Evolutionary conservation across 2,113 vertebrate genomes (phyloP).

Genomic region (Aplodontia rufa): DNA sequence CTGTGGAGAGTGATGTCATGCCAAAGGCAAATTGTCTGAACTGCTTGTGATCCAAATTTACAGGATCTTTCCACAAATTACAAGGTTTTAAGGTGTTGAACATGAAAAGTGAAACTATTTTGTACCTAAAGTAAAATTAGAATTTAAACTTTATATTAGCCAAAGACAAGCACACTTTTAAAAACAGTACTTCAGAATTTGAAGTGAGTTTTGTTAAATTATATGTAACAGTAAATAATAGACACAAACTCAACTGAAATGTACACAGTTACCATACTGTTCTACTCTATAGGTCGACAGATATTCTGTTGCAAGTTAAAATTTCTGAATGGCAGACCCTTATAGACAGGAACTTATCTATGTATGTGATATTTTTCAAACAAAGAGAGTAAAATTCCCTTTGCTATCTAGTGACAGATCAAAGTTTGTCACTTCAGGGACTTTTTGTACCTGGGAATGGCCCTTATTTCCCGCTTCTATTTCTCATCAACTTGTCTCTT

Average conservation of each 20-base stretch:
- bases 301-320: background rate
- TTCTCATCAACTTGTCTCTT: background rate
- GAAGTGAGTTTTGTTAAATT: background rate
- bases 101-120: background rate
- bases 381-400: background rate
- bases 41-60: background rate
- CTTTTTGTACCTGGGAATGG: background rate
- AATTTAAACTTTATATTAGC: background rate
- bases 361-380: background rate
- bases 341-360: background rate
- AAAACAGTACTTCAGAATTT: background rate
- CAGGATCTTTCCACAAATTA: slow-evolving; percentile 10
- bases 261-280: background rate
- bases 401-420: background rate
- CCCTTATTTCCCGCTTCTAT: background rate
- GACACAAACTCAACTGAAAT: background rate
- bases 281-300: background rate
- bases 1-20: background rate
- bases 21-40: background rate
- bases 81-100: background rate
- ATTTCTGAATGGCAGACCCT: background rate
- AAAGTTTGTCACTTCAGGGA: background rate
- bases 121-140: background rate
- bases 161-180: background rate
- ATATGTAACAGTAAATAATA: background rate